phyloP scores from a whole-genome alignment of 2,113 vertebrate species.

The Macrotus californicus region DNA sequence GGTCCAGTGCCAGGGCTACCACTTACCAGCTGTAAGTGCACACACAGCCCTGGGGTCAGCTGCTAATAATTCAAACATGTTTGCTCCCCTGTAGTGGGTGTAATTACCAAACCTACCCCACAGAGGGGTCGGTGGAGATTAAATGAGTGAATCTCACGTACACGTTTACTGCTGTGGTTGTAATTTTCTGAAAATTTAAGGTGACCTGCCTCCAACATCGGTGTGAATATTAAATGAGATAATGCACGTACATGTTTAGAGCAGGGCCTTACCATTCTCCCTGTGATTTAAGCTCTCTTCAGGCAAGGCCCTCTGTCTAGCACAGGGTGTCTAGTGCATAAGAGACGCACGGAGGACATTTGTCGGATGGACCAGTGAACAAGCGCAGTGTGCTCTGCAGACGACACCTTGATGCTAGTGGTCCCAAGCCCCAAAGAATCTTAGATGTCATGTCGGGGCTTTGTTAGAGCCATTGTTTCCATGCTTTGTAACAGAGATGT shows the following conservation, averaged over 20 bases:
- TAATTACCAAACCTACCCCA: too few relatives aligned
- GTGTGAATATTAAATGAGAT: background rate
- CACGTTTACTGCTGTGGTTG: background rate
- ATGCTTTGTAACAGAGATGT: background rate
- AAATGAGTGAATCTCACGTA: background rate
- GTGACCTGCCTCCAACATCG: background rate
- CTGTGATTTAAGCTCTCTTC: background rate
- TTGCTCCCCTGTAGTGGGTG: background rate
- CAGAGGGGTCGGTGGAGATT: too few relatives aligned
- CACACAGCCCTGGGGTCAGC: fast-evolving
- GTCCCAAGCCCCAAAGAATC: too few relatives aligned
- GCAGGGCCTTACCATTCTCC: fast-evolving
- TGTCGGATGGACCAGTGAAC: background rate
- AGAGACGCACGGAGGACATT: fast-evolving
- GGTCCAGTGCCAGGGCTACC: too few relatives aligned
- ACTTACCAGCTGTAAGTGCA: fast-evolving
- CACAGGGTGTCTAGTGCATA: background rate
- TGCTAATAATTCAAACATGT: background rate
- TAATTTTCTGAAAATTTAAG: background rate
- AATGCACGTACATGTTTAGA: fast-evolving
- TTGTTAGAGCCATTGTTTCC: background rate
- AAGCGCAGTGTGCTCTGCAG: fast-evolving
- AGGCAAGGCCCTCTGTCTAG: background rate
- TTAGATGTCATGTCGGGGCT: background rate
- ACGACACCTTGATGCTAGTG: fast-evolving